Base-by-base conservation (phyloP, 2,113 vertebrate genomes). In the Sylvilagus bachmani region DNA sequence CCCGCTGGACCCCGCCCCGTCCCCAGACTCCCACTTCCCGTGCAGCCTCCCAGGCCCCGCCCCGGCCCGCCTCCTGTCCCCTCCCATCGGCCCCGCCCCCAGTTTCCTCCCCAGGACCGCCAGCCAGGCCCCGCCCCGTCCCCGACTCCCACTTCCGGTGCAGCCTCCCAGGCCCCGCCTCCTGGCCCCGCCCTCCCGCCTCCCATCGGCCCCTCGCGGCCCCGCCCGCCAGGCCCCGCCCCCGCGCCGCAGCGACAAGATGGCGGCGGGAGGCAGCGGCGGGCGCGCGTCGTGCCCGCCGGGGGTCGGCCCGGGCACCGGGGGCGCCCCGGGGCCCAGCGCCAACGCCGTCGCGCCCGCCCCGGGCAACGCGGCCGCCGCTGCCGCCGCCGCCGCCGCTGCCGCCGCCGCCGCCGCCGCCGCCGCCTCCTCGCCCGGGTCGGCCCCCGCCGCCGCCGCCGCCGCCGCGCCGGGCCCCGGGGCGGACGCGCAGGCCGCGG, bases 231-330 rank as follows among this genome's bases (percentile, higher is more conserved):
- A 44, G 44, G 44, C 44, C 44, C 44, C 44, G 44, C 92, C 89
- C 91, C 94, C 93, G 62, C 94, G 93, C 96, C 96, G 96, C 93
- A 93, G 96, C 97, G 98, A 95, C 98, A 99, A 99, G 98, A 99
- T 99, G 99, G 99, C 99, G 98, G 98, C 99, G 93, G 99, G 99
- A 97, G 99, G 99, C 98, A 99, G 29, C 98, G 98, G 96, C 98
- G 98, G 24, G 96, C 98, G 84, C 97, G 97, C 83, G 98, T 98
- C 98, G 96, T 98, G 71, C 98, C 98, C 94, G 97, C 98, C 94
- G 93, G 91, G 82, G 90, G 85, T 94, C 74, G 90, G 93, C 27
- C 89, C 96, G 19, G 95, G 89, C 49, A 77, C 95, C 25, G 95
- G 93, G 92, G 80, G 92, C 93, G 61, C 91, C 97, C 96, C 88